A percentile compares a stretch with the other conserved stretches of the same genome.
phyloP scores from a whole-genome alignment of 2,113 vertebrate species.

The Uropsilus gracilis region DNA sequence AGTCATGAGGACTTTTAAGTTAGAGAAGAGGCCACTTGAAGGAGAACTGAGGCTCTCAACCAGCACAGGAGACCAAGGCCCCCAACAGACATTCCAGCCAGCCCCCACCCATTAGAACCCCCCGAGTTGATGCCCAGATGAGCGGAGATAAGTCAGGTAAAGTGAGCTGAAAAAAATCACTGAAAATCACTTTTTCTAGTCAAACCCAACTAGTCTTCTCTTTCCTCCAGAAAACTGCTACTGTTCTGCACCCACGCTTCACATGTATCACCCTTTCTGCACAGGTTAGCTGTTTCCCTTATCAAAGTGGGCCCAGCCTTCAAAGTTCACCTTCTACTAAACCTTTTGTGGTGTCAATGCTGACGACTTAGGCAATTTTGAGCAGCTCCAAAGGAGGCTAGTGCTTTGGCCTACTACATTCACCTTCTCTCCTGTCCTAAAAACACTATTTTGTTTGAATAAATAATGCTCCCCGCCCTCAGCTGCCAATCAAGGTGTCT shows the following conservation, averaged over 20 bases:
- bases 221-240: not conserved
- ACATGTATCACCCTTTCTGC: too few relatives aligned
- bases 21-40: not conserved
- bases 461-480: not conserved
- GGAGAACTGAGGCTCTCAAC: not conserved
- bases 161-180: not conserved
- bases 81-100: not conserved
- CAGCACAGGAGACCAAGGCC: not conserved
- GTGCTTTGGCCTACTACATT: not conserved
- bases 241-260: not conserved
- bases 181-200: not conserved
- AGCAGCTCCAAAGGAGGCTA: not conserved
- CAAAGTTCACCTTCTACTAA: not conserved
- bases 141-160: not conserved
- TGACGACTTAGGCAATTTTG: not conserved
- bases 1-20: not conserved
- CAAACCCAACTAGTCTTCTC: not conserved
- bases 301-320: not conserved
- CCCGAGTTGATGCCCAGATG: not conserved
- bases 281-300: not conserved
- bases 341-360: not conserved
- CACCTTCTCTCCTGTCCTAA: not conserved
- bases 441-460: not conserved
- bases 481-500: not conserved
- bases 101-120: too few relatives aligned